Base-by-base conservation (phyloP, 2,888 invertebrate species). In the Parnassius orleans region DNA sequence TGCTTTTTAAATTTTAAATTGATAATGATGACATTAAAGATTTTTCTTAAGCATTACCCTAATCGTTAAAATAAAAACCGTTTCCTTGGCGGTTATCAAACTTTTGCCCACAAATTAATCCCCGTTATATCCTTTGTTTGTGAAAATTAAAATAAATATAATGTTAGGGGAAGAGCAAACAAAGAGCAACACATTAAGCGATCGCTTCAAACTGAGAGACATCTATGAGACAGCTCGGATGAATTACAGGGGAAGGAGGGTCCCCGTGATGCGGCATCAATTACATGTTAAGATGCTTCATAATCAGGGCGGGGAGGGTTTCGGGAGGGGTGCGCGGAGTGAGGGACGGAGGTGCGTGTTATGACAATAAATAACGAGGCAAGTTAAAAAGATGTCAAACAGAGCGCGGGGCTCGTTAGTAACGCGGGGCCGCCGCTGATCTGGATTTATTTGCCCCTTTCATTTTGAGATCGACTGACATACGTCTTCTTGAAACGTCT, bases 301-400 rank as follows among this genome's bases (percentile, higher is more conserved):
- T 47, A 43, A 57, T 10, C 42, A 43, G 44, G 42, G 57, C 46
- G 19, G 46, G 41, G 57, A 43, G 44, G 48, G 57, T 41, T 12
- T 41, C 15, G 57, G 44, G 11, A 61, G 47, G 42, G 53, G 24
- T 42, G 58, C 9, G 43, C 10, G 60, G 48, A 52, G n/a, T 46
- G 52, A 9, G 47, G 33, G 48, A 41, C 46, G 41, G 15, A n/a
- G 33, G 65, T 69, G 59, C 63, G 61, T 68, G 74, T 79, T 77
- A 77, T 77, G 80, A 75, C 76, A 72, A 66, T 76, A 72, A 77
- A 72, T 77, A 78, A 81, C 76, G 79, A 66, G 69, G 64, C 68
- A 63, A 68, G 75, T 76, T 78, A 79, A 65, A 72, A 70, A 79
- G 72, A 77, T 75, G 80, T 80, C 76, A 79, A 74, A 77, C 74